phyloP scores from a whole-genome alignment of 2,113 vertebrate species.

The Actinemys pallida region DNA sequence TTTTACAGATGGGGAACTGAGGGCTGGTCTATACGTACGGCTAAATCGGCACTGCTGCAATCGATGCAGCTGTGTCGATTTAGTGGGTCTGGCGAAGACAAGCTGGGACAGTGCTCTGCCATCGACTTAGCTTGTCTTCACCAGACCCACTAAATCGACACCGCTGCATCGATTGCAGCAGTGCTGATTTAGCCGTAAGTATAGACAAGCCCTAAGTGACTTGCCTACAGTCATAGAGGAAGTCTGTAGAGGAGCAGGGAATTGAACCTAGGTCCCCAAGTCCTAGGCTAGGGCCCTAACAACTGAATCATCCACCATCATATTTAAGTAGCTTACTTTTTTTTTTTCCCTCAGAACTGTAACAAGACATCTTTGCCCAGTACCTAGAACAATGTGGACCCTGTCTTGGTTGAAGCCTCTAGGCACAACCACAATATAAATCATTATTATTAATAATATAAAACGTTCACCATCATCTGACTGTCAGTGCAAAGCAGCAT shows the following conservation, averaged over 20 bases:
- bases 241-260: background rate
- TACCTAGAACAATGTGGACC: background rate
- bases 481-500: background rate
- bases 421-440: background rate
- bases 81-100: too few species aligned
- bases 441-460: background rate
- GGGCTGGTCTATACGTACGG: background rate
- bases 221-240: background rate
- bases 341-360: too few species aligned
- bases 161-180: too few species aligned
- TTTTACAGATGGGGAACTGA: background rate
- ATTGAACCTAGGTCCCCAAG: background rate
- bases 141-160: too few species aligned
- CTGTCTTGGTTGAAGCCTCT: background rate
- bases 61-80: too few species aligned
- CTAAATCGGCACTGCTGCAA: too few species aligned
- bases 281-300: background rate
- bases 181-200: too few species aligned
- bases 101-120: too few species aligned
- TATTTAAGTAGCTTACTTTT: background rate
- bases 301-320: background rate
- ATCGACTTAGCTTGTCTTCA: too few species aligned
- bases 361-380: background rate
- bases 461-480: rapidly evolving
- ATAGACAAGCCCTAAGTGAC: too few species aligned